A percentile compares a stretch with the other conserved stretches of the same genome.
These are phyloP conservation scores for Caranx ignobilis DNA, from an alignment of 2,113 vertebrate genomes.

Conservation along the genomic window DNA sequence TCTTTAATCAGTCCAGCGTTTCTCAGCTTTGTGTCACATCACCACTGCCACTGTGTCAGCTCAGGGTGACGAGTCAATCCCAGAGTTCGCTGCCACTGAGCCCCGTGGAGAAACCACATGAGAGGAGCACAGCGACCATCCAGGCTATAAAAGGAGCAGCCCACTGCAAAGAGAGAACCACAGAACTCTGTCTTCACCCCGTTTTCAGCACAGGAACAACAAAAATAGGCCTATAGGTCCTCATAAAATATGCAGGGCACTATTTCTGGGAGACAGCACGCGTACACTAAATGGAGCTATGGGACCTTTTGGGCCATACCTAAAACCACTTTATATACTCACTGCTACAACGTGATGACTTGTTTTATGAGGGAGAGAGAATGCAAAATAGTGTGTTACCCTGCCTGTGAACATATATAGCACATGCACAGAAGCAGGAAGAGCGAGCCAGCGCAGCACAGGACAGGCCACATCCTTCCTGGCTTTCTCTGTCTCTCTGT, in stretches of 20 bases:
- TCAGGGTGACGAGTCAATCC: conserved; percentile 57
- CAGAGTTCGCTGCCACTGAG: conserved; percentile 57
- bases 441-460: conserved; percentile 23
- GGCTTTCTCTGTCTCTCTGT: conserved; percentile 49
- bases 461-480: conserved; percentile 62
- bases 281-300: conserved; percentile 49
- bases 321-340: conserved; percentile 51
- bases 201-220: conserved; percentile 50
- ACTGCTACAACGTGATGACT: conserved; percentile 42
- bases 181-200: conserved; percentile 60
- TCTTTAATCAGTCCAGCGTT: conserved; percentile 65
- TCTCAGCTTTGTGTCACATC: conserved; percentile 51
- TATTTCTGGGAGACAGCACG: conserved; percentile 64
- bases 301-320: conserved; percentile 46
- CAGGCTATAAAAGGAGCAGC: conserved; percentile 70
- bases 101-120: conserved; percentile 67
- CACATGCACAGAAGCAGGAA: conserved; percentile 62
- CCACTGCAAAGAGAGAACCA: conserved; percentile 51
- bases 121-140: conserved; percentile 53
- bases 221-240: conserved; percentile 61
- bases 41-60: conserved; percentile 52
- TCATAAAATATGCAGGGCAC: conserved; percentile 62
- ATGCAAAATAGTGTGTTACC: conserved; percentile 39
- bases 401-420: conserved; percentile 46
- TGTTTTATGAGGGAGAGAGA: conserved; percentile 57